These are phyloP conservation scores for Melierax canorus DNA, from an alignment of 2,113 vertebrate genomes.

Conservation along the genomic window DNA sequence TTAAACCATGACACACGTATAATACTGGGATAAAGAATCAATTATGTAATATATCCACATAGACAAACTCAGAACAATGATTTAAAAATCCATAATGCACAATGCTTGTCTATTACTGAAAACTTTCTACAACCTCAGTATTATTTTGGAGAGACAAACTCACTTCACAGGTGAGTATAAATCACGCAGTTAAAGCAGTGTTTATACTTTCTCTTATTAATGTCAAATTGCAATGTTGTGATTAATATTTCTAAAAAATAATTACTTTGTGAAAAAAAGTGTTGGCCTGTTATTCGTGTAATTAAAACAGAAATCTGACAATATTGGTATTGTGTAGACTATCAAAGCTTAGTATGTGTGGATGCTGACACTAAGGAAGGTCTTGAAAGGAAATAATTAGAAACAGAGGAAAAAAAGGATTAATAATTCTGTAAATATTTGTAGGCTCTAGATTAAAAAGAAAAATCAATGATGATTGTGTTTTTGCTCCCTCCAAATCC, in stretches of 20 bases:
- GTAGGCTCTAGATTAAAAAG: background rate
- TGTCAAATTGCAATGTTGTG: background rate
- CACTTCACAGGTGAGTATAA: background rate
- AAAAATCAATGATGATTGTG: slow-evolving; percentile 29
- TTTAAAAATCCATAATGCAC: background rate
- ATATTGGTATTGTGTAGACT: background rate
- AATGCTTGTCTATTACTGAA: background rate
- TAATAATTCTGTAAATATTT: slow-evolving; percentile 18
- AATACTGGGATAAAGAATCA: background rate
- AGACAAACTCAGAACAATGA: background rate
- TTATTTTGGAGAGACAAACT: background rate
- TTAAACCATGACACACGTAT: too few species aligned
- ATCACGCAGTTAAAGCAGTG: fast-evolving
- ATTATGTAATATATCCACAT: background rate
- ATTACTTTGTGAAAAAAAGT: background rate
- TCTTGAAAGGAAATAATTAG: slow-evolving; percentile 9
- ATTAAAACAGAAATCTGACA: background rate
- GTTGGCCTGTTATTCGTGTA: background rate
- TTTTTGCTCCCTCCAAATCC: background rate
- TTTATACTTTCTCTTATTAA: background rate
- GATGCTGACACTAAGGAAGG: background rate
- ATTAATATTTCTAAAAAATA: background rate
- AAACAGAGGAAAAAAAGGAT: background rate
- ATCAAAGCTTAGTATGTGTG: background rate
- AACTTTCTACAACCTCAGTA: background rate